Evolutionary conservation across 2,797 vertebrate species (phyloP).

Genomic region (Gymnothorax reevesii): DNA sequence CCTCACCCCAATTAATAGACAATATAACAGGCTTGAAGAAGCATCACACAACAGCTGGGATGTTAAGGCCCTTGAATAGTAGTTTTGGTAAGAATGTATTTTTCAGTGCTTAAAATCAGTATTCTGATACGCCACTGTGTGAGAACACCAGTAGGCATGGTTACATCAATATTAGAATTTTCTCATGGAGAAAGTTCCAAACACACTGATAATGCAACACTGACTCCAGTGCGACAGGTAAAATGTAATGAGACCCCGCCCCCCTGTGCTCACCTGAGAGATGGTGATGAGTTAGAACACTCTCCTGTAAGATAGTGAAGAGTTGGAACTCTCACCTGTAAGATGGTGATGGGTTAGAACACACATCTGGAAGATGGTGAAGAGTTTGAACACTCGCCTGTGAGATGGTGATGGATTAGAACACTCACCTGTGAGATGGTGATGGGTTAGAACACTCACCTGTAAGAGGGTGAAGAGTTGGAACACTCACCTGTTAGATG

Average conservation of each 20-base stretch:
- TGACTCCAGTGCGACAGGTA: background rate
- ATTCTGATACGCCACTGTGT: too few relatives aligned
- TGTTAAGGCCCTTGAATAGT: too few relatives aligned
- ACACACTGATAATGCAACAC: background rate
- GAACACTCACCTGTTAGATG: too few relatives aligned
- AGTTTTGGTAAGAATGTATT: too few relatives aligned
- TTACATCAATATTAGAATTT: too few relatives aligned
- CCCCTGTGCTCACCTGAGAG: constrained; percentile 73
- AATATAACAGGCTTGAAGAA: background rate
- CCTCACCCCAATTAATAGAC: background rate
- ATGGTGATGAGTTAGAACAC: constrained; percentile 69
- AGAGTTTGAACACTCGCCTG: constrained; percentile 65
- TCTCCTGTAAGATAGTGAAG: constrained; percentile 83
- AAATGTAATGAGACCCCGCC: background rate
- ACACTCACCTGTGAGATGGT: constrained; percentile 81
- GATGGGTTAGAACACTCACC: constrained; percentile 68
- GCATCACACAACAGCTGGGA: too few relatives aligned
- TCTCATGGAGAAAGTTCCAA: too few relatives aligned
- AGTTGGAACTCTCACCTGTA: constrained; percentile 68
- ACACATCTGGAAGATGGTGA: constrained; percentile 83
- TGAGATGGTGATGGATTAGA: constrained; percentile 75
- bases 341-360: constrained; percentile 73
- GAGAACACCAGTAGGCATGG: too few relatives aligned
- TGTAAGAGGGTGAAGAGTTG: constrained; percentile 76
- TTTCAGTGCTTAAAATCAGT: too few relatives aligned